Evolutionary conservation across 2,113 vertebrate species (phyloP).

Genomic region (Lepisosteus osseus): DNA sequence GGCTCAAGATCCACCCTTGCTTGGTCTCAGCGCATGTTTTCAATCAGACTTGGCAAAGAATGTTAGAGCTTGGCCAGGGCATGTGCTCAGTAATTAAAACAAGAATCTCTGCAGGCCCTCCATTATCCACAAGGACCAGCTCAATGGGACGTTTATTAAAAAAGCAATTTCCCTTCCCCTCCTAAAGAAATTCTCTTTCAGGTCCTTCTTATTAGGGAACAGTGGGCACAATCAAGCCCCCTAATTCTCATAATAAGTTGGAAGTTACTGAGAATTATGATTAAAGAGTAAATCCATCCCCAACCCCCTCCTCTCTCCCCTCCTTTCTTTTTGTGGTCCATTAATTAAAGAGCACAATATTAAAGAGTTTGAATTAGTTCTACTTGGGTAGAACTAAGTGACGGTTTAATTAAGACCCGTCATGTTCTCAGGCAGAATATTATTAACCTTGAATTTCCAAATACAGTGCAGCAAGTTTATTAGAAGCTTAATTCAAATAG

Average conservation of each 20-base stretch:
- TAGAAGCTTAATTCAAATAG: slow-evolving; percentile 58
- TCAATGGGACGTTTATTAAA: slow-evolving; percentile 63
- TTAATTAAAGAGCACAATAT: slow-evolving; percentile 65
- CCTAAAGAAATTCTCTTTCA: slow-evolving; percentile 33
- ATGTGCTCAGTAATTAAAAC: slow-evolving; percentile 50
- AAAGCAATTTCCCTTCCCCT: slow-evolving; percentile 56
- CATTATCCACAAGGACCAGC: slow-evolving; percentile 53
- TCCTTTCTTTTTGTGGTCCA: slow-evolving; percentile 49
- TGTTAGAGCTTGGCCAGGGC: slow-evolving; percentile 41
- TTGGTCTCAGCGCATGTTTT: slow-evolving; percentile 28
- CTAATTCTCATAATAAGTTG: slow-evolving; percentile 29
- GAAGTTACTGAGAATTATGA: slow-evolving; percentile 38
- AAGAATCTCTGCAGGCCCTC: slow-evolving; percentile 41
- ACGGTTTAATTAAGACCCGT: slow-evolving; percentile 68
- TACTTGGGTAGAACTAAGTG: slow-evolving; percentile 49
- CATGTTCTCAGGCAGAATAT: slow-evolving; percentile 59
- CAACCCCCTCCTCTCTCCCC: slow-evolving; percentile 13
- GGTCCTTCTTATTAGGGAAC: slow-evolving; percentile 51
- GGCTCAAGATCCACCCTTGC: slow-evolving; percentile 5
- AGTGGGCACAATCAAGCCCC: slow-evolving; percentile 51
- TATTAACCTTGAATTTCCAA: slow-evolving; percentile 62
- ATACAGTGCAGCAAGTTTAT: slow-evolving; percentile 52
- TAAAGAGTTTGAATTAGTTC: slow-evolving; percentile 56
- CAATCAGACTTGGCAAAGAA: slow-evolving; percentile 54
- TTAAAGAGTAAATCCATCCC: slow-evolving; percentile 37